Percentiles rank a stretch among this genome's conserved stretches.
Evolutionary conservation across 2,113 vertebrate species (phyloP).

Genomic region (Sminthopsis crassicaudata): DNA sequence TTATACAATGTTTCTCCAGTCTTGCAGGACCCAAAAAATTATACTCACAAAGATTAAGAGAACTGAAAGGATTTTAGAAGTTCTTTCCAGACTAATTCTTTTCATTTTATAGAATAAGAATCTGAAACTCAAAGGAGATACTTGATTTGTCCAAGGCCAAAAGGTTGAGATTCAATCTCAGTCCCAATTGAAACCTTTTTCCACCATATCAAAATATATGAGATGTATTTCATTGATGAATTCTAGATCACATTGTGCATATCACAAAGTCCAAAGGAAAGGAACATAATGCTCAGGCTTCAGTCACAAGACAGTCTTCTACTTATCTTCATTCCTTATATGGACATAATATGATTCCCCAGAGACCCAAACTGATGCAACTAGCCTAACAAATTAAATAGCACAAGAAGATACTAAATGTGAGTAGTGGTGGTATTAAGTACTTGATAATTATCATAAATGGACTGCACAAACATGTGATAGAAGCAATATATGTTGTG

Average conservation of each 20-base stretch:
- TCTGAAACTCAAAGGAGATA: not conserved
- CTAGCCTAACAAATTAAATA: not conserved
- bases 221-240: not conserved
- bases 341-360: not conserved
- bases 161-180: not conserved
- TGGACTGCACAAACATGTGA: no score
- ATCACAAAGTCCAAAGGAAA: not conserved
- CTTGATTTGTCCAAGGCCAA: not conserved
- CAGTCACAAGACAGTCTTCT: not conserved
- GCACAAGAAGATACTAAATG: not conserved
- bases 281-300: not conserved
- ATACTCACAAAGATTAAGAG: not conserved
- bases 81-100: not conserved
- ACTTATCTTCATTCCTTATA: not conserved
- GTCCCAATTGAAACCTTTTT: not conserved
- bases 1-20: not conserved
- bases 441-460: not conserved
- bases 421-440: not conserved
- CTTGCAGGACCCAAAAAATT: not conserved
- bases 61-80: not conserved
- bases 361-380: not conserved
- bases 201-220: not conserved
- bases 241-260: not conserved
- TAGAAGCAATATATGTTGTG: no score
- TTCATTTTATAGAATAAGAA: not conserved